Evolutionary conservation across 2,888 invertebrate species (phyloP), one percentile per base, ranked within the genome.

Genomic region (Ornithoptera priamus): DNA sequence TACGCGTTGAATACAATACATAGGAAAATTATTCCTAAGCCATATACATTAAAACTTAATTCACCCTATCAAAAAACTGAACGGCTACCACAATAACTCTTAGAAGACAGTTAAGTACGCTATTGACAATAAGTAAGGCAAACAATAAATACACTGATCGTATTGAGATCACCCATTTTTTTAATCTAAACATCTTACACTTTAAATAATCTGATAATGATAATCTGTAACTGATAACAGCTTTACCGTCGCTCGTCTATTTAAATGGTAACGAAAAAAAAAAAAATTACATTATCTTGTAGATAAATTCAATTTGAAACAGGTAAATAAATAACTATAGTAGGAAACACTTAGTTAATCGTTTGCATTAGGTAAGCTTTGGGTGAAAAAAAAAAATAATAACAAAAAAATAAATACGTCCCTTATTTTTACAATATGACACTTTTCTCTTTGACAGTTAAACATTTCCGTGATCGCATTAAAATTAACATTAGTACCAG

Each of bases 121-220:
- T 84, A 88, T 86, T 86, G 87, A 89, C 85, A 87, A 89, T 85
- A 88, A 83, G 79, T 81, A 80, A 77, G 85, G 85, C 85, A 86
- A 90, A 88, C 83, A 87, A 89, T 88, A 89, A 90, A 91, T 90
- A 92, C 90, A 90, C 85, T 92, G 92, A 92, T 90, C 92, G 86
- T 88, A 84, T 90, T 92, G 92, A 92, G 92, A 92, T 92, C 92
- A 84, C 82, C 78, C 85, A 85, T 85, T 87, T 89, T 85, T 85
- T 87, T 89, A 90, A 79, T 85, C 89, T 90, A 90, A 53, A 89
- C 79, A 80, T 77, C 81, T 85, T 87, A 89, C 76, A 81, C 82
- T 84, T 87, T 87, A 85, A 85, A 87, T 86, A 82, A 77, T 30
- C 30, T 30, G 30, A 77, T 81, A 74, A 75, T 7, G 76, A 81